These are phyloP conservation scores for Megalops atlanticus DNA, from an alignment of 2,113 vertebrate species.

Conservation along the genomic window DNA sequence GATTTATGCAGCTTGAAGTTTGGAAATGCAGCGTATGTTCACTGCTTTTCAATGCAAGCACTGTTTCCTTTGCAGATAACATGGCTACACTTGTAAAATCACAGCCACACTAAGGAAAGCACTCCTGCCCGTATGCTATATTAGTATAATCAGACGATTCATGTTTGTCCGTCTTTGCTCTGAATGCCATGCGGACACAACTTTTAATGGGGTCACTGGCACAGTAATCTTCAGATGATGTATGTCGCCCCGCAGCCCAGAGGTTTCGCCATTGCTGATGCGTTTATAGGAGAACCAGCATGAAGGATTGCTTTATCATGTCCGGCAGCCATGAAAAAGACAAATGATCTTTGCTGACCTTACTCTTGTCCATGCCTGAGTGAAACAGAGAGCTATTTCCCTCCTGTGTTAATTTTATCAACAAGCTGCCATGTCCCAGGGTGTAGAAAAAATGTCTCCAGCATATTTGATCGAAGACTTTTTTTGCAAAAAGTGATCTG, in stretches of 20 bases:
- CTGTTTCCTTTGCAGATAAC: neutral
- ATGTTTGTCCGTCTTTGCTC: neutral
- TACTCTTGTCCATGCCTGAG: neutral
- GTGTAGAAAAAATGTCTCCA: neutral
- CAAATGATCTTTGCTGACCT: neutral
- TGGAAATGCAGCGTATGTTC: neutral
- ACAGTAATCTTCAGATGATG: neutral
- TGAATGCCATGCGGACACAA: neutral
- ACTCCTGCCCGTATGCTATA: neutral
- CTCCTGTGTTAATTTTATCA: neutral
- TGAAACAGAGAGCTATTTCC: neutral
- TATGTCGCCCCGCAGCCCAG: neutral
- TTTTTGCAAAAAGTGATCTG: neutral
- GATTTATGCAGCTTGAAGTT: neutral
- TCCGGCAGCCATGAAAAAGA: neutral
- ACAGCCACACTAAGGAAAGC: neutral
- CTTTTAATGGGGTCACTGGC: slow-evolving; percentile 16
- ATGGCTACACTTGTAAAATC: neutral
- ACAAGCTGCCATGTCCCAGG: neutral
- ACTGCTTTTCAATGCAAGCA: neutral
- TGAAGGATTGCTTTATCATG: neutral
- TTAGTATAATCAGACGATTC: neutral
- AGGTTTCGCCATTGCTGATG: neutral
- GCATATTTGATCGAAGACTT: neutral
- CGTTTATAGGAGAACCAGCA: neutral